phyloP scores from a whole-genome alignment of 2,888 invertebrate species.

The Agrotis puta region DNA sequence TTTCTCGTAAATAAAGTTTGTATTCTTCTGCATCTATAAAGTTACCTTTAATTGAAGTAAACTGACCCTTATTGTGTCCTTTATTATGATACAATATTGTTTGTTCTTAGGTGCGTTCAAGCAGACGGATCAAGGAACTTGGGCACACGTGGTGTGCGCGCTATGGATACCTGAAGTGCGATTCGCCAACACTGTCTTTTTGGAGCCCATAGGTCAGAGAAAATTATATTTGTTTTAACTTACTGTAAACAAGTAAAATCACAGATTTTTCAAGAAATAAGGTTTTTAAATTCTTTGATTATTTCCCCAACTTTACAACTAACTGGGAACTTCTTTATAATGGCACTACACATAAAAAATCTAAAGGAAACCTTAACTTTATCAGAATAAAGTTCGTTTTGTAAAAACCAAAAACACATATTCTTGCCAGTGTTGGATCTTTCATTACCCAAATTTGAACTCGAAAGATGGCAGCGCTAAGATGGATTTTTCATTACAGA shows the following conservation, averaged over 20 bases:
- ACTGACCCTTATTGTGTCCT: neutral
- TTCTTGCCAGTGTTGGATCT: neutral
- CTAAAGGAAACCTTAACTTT: too few relatives aligned
- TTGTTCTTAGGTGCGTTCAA: slow-evolving; percentile 96
- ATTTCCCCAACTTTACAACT: too few relatives aligned
- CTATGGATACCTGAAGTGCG: slow-evolving; percentile 99
- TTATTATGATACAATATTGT: neutral
- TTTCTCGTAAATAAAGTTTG: neutral
- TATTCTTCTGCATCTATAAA: neutral
- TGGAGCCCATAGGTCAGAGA: slow-evolving; percentile 96
- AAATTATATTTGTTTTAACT: too few relatives aligned
- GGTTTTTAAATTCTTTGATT: too few relatives aligned
- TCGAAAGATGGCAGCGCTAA: neutral
- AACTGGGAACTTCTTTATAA: too few relatives aligned
- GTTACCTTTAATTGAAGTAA: neutral
- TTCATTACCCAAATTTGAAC: neutral
- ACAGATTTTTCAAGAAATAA: neutral
- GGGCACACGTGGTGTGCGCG: slow-evolving; percentile 99
- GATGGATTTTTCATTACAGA: slow-evolving; percentile 87
- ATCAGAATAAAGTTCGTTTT: neutral
- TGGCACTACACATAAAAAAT: too few relatives aligned
- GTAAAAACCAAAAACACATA: neutral
- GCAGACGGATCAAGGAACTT: slow-evolving; percentile 98
- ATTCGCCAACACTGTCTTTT: slow-evolving; percentile 99
- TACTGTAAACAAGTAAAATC: too few relatives aligned